Percentiles rank a stretch among this genome's conserved stretches.
phyloP scores from a whole-genome alignment of 2,888 invertebrate genomes.

The Drepana falcataria region DNA sequence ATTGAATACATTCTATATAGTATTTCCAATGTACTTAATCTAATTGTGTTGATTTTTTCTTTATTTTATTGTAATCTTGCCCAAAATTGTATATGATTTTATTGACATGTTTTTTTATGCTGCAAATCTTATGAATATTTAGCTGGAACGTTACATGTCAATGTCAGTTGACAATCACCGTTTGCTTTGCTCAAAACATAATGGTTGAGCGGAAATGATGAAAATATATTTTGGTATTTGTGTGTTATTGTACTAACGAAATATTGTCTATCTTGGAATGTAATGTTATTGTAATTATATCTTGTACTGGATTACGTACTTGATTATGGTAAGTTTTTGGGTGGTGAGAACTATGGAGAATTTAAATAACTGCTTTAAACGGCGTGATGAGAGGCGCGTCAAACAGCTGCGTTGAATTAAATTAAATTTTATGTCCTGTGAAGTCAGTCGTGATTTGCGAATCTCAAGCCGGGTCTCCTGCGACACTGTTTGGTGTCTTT shows the following conservation, averaged over 20 bases:
- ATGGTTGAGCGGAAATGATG: slow-evolving; percentile 25
- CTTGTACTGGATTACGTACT: slow-evolving; percentile 45
- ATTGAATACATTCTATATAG: slow-evolving; percentile 16
- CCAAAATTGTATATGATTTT: slow-evolving; percentile 11
- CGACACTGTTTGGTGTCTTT: too few species aligned
- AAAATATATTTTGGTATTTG: slow-evolving; percentile 52
- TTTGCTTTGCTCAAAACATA: slow-evolving; percentile 30
- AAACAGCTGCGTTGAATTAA: too few species aligned
- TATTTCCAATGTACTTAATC: slow-evolving; percentile 45
- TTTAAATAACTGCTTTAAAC: slow-evolving; percentile 2
- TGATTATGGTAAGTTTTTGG: slow-evolving; percentile 20
- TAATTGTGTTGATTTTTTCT: slow-evolving; percentile 41
- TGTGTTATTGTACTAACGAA: slow-evolving; percentile 25
- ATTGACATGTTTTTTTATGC: slow-evolving; percentile 25
- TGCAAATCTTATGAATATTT: slow-evolving; percentile 50
- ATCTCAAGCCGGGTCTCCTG: too few species aligned
- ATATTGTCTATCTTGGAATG: slow-evolving; percentile 36
- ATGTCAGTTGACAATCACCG: not conserved
- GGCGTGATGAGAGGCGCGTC: too few species aligned
- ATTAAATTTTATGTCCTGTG: too few species aligned
- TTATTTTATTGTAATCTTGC: slow-evolving; percentile 35
- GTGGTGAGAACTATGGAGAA: slow-evolving; percentile 8
- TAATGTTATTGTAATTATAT: slow-evolving; percentile 36
- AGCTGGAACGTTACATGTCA: too few species aligned
- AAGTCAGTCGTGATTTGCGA: too few species aligned